Evolutionary conservation across 2,888 invertebrate species (phyloP).

Genomic region (Andrena hattorfiana): DNA sequence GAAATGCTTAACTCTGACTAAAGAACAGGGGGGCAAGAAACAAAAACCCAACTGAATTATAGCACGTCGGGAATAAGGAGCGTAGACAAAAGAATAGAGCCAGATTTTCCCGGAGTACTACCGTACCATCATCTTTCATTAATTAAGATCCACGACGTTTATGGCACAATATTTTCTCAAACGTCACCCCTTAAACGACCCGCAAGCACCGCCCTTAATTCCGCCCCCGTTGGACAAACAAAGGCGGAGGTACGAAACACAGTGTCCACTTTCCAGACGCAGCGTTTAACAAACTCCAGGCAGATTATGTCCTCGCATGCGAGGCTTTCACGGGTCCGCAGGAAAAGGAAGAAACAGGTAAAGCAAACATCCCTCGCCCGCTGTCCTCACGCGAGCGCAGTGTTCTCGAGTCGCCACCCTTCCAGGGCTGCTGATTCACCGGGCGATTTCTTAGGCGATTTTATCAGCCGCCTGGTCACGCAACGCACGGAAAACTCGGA

Average conservation of each 20-base stretch:
- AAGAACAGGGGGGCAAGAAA: constrained; percentile 28
- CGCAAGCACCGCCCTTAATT: neutral
- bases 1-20: no score
- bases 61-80: no score
- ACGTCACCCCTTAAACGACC: constrained; percentile 1
- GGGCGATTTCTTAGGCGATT: constrained; percentile 47
- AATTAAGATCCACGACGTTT: constrained; percentile 3
- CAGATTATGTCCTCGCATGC: constrained; percentile 4
- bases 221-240: neutral
- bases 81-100: no score
- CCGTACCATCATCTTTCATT: neutral
- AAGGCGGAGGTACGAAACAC: constrained; percentile 3
- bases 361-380: neutral
- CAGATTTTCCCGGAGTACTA: no score
- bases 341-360: neutral
- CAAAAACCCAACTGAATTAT: no score
- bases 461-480: constrained; percentile 57
- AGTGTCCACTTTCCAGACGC: constrained; percentile 1
- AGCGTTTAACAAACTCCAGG: constrained; percentile 1
- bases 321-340: constrained; percentile 6
- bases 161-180: constrained; percentile 2
- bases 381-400: constrained; percentile 23
- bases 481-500: constrained; percentile 46
- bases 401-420: constrained; percentile 13
- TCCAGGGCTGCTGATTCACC: neutral